These are phyloP conservation scores for Apeira syringaria DNA, from an alignment of 2,888 invertebrate species.

Conservation along the genomic window DNA sequence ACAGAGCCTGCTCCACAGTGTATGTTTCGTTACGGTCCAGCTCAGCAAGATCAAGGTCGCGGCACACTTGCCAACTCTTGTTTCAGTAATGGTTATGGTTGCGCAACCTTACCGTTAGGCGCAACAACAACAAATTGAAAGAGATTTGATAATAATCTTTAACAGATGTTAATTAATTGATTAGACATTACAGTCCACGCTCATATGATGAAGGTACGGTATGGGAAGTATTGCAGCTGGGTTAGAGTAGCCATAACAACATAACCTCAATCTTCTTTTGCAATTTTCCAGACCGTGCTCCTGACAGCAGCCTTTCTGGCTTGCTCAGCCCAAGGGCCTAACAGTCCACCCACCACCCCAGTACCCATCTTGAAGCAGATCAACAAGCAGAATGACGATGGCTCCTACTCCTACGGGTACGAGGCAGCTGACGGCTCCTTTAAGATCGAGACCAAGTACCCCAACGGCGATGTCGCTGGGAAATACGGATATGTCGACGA, in stretches of 20 bases:
- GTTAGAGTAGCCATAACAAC: too few species aligned
- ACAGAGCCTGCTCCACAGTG: conserved; percentile 15
- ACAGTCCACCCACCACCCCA: conserved; percentile 87
- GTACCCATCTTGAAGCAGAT: conserved; percentile 93
- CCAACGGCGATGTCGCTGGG: conserved; percentile 92
- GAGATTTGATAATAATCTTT: conserved; percentile 8
- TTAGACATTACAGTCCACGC: too few species aligned
- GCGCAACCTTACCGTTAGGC: conserved; percentile 13
- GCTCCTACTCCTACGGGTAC: conserved; percentile 94
- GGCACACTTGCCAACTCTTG: conserved; percentile 29
- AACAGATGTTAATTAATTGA: conserved; percentile 9
- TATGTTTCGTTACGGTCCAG: conserved; percentile 22
- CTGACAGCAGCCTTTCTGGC: conserved; percentile 41
- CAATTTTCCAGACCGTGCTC: conserved; percentile 43
- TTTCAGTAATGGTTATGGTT: conserved; percentile 18
- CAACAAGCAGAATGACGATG: conserved; percentile 93
- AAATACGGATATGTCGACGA: conserved; percentile 96
- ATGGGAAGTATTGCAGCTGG: too few species aligned
- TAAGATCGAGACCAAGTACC: conserved; percentile 94
- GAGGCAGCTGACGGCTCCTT: conserved; percentile 94
- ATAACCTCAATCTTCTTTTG: too few species aligned
- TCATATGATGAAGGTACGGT: too few species aligned
- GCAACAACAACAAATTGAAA: conserved; percentile 1
- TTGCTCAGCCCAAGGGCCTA: conserved; percentile 59
- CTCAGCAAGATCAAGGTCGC: conserved; percentile 55